Conservation (phyloP, 2,797 vertebrate species). For the Glossophaga mutica region DNA sequence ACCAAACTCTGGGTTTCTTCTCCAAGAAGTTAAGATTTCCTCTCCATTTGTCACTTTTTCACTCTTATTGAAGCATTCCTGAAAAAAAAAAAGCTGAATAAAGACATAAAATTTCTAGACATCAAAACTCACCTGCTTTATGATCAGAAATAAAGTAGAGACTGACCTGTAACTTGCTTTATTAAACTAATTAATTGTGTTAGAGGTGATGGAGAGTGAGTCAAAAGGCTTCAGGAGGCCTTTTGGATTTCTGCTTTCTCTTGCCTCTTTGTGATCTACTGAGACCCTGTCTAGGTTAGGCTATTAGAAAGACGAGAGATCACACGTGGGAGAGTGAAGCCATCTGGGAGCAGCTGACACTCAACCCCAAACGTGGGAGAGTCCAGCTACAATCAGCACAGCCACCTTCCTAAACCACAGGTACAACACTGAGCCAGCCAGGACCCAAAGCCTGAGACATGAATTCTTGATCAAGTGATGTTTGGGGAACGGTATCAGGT, state of each 20-base stretch:
- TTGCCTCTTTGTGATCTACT: background rate
- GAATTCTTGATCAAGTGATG: background rate
- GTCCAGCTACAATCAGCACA: too few relatives aligned
- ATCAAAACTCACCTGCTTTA: background rate
- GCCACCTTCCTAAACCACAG: background rate
- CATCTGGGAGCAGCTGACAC: background rate
- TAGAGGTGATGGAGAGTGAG: background rate
- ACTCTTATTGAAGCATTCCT: background rate
- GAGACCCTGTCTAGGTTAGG: background rate
- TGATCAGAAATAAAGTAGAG: background rate
- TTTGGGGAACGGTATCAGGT: background rate
- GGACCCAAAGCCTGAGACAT: background rate
- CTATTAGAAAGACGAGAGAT: background rate
- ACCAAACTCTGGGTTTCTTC: background rate
- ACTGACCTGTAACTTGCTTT: background rate
- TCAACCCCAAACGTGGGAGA: background rate
- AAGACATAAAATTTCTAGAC: background rate
- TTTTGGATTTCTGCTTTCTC: background rate
- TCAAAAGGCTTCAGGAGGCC: background rate
- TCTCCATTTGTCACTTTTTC: background rate
- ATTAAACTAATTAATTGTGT: background rate
- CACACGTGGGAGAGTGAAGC: background rate
- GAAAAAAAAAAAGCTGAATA: background rate
- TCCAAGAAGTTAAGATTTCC: background rate
- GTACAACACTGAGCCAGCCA: background rate